phyloP scores from a whole-genome alignment of 1,140 invertebrate genomes.

The Plutomurus gul region DNA sequence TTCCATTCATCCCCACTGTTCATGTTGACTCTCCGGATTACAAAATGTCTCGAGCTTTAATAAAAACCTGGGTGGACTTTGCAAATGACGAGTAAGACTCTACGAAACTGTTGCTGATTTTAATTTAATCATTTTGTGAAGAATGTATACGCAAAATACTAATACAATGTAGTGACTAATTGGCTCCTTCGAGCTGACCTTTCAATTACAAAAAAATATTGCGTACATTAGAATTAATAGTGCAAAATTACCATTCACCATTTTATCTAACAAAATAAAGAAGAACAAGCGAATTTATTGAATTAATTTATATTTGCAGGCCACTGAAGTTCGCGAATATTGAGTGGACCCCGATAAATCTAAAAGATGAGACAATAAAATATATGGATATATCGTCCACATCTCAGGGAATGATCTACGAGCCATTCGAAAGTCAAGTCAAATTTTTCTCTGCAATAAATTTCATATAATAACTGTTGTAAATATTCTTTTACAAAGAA shows the following conservation, averaged over 20 bases:
- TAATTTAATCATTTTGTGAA: no score
- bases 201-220: no score
- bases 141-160: no score
- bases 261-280: no score
- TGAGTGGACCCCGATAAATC: not conserved
- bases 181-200: no score
- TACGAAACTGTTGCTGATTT: not conserved
- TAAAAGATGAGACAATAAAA: not conserved
- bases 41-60: slow-evolving; percentile 24
- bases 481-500: no score
- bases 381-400: slow-evolving; percentile 36
- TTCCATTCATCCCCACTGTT: not conserved
- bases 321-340: slow-evolving; percentile 19
- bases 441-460: slow-evolving; percentile 21
- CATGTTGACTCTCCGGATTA: slow-evolving; percentile 30
- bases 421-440: slow-evolving; percentile 37
- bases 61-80: slow-evolving; percentile 35
- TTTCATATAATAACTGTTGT: not conserved
- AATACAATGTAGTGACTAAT: no score
- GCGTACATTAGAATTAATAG: no score
- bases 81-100: slow-evolving; percentile 36
- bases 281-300: no score
- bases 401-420: slow-evolving; percentile 29
- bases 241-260: no score
- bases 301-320: not conserved